Conservation (phyloP, 1,140 invertebrate species). For the Lepidotrigona ventralis region DNA sequence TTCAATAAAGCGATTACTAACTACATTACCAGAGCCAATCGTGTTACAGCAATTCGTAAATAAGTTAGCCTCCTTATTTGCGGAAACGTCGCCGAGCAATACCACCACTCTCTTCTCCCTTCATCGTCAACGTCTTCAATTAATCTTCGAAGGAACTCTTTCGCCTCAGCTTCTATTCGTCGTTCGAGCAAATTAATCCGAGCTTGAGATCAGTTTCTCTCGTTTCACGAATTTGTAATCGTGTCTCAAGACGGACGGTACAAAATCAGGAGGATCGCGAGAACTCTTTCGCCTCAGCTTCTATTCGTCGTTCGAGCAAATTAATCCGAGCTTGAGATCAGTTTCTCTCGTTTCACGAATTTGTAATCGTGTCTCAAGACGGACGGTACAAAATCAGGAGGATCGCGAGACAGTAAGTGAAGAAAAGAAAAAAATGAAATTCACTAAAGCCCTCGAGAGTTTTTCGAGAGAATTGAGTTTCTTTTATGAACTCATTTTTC, state of each 20-base stretch:
- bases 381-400: too few relatives aligned
- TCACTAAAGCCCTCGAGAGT: too few relatives aligned
- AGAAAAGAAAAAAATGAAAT: too few relatives aligned
- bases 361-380: not conserved
- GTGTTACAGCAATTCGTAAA: constrained; percentile 47
- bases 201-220: not conserved
- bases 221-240: not conserved
- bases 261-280: too few relatives aligned
- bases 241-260: too few relatives aligned
- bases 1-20: constrained; percentile 58
- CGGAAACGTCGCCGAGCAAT: constrained; percentile 10
- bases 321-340: not conserved
- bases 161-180: not conserved
- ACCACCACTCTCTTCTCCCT: not conserved
- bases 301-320: not conserved
- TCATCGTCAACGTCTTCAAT: not conserved
- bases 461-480: too few relatives aligned
- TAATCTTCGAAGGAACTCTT: not conserved
- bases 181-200: not conserved
- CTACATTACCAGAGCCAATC: constrained; percentile 24
- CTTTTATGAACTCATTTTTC: too few relatives aligned
- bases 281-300: not conserved
- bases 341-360: not conserved
- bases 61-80: constrained; percentile 35
- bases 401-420: too few relatives aligned